phyloP scores from a whole-genome alignment of 2,888 invertebrate species.

The Epistrophella euchroma region DNA sequence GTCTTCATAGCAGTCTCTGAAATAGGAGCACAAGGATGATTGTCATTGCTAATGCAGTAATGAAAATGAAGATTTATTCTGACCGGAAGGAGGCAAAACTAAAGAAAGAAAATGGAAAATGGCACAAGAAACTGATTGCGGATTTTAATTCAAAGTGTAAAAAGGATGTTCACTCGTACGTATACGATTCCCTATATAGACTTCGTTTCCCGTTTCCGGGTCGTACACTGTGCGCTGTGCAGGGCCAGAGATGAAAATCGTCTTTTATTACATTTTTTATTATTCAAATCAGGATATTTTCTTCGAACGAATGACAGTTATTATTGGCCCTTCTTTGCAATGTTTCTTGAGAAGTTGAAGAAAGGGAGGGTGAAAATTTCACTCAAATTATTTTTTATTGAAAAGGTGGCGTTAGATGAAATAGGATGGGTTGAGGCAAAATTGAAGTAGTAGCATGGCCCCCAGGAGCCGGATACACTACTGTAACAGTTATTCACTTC shows the following conservation, averaged over 20 bases:
- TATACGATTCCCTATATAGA: constrained; percentile 23
- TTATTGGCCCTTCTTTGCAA: constrained; percentile 57
- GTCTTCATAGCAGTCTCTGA: constrained; percentile 12
- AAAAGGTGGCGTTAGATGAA: constrained; percentile 25
- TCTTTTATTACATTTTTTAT: constrained; percentile 55
- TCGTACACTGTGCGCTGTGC: constrained; percentile 1
- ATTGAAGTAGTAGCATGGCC: constrained; percentile 9
- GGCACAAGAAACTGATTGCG: constrained; percentile 43
- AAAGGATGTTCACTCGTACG: constrained; percentile 49
- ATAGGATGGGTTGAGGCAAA: neutral
- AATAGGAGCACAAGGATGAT: constrained; percentile 44
- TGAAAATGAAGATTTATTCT: constrained; percentile 71
- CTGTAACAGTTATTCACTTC: constrained; percentile 47
- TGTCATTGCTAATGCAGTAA: constrained; percentile 69
- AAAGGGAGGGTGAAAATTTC: constrained; percentile 32
- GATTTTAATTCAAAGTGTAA: constrained; percentile 61
- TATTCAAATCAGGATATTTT: constrained; percentile 71
- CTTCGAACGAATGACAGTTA: constrained; percentile 64
- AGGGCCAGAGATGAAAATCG: constrained; percentile 59
- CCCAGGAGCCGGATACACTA: constrained; percentile 12
- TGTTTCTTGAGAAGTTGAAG: neutral
- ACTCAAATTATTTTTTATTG: constrained; percentile 64
- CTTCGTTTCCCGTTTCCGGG: constrained; percentile 25
- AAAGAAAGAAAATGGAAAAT: constrained; percentile 29
- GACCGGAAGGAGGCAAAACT: constrained; percentile 48